A percentile compares a stretch with the other conserved stretches of the same genome.
phyloP scores from a whole-genome alignment of 2,113 vertebrate species.

The Callipepla squamata region DNA sequence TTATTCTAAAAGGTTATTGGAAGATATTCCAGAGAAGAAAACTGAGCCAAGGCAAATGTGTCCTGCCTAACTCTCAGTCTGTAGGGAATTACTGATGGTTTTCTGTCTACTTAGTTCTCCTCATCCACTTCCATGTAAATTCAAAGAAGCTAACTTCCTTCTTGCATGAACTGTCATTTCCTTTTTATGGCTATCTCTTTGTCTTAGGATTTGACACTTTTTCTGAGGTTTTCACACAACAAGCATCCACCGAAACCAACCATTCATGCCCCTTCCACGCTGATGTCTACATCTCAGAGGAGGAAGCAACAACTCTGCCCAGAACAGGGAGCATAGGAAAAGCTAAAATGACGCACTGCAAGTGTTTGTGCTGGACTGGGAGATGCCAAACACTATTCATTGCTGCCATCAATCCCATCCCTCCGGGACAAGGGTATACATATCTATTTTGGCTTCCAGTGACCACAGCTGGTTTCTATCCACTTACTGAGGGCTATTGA shows the following conservation, averaged over 20 bases:
- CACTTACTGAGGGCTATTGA: neutral
- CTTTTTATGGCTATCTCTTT: neutral
- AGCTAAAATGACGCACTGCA: slow-evolving; percentile 18
- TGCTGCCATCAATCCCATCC: slow-evolving; percentile 51
- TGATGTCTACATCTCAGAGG: slow-evolving; percentile 5
- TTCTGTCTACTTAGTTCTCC: neutral
- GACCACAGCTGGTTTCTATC: slow-evolving; percentile 31
- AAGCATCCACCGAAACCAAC: slow-evolving; percentile 12
- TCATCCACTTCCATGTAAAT: neutral
- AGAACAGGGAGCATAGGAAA: slow-evolving; percentile 36
- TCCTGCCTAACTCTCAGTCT: neutral
- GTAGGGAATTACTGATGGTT: neutral
- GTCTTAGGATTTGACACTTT: neutral
- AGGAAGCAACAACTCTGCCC: slow-evolving; percentile 23
- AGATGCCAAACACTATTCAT: slow-evolving; percentile 53
- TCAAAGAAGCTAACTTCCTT: neutral
- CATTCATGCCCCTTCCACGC: neutral
- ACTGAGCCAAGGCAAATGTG: neutral
- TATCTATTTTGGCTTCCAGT: slow-evolving; percentile 24
- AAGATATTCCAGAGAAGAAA: slow-evolving; percentile 1
- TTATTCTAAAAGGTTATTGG: neutral
- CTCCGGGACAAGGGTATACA: neutral
- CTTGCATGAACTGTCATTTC: neutral
- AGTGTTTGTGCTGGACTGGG: slow-evolving; percentile 30
- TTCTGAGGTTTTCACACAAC: slow-evolving; percentile 31